Base-by-base conservation (phyloP, 2,888 invertebrate species). In the Teinopalpus imperialis region DNA sequence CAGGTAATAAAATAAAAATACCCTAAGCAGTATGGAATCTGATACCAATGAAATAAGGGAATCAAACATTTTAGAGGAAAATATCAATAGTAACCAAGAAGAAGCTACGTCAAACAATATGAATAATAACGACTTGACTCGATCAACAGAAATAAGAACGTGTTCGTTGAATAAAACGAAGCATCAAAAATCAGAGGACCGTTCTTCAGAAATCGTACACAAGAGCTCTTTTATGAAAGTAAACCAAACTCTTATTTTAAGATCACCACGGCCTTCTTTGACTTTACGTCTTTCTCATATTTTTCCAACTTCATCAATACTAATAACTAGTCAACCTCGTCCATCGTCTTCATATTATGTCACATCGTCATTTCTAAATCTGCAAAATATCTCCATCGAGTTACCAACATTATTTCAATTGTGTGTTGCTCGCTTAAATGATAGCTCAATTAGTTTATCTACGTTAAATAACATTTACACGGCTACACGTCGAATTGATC, bases 381-480 rank as follows among this genome's bases (percentile, higher is more conserved):
- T 69, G 29, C 57, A 61, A 7, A 64, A 66, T 1, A 62, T 66
- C 1, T 52, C 56, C 2, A 45, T 54, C 8, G 66, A 73, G 43
- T 81, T 85, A 0, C 70, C 67, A 35, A 58, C 76, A 0, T 57
- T 86, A 50, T 81, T 86, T 42, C 37, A 77, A 2, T 73, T 74
- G 63, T 81, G 86, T 1, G 48, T 85, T 39, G 55, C 77, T 0
- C 79, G 79, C 54, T 49, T 86, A 34, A 79, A 74, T 24, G 71
- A 77, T 35, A 74, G 56, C 51, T 66, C 81, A 0, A 32, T 65
- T 3, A 63, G 56, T 12, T 18, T 41, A 2, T 43, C 48, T 26
- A 13, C 16, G 2, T 21, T 37, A 12, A 24, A 32, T 21, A 39
- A 27, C 4, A 29, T 37, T 16, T 32, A 27, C 5, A n/a, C 8